Percentiles rank a stretch among this genome's conserved stretches.
These are phyloP conservation scores for Habropoda laboriosa DNA, from an alignment of 1,140 invertebrate species.

Conservation along the genomic window DNA sequence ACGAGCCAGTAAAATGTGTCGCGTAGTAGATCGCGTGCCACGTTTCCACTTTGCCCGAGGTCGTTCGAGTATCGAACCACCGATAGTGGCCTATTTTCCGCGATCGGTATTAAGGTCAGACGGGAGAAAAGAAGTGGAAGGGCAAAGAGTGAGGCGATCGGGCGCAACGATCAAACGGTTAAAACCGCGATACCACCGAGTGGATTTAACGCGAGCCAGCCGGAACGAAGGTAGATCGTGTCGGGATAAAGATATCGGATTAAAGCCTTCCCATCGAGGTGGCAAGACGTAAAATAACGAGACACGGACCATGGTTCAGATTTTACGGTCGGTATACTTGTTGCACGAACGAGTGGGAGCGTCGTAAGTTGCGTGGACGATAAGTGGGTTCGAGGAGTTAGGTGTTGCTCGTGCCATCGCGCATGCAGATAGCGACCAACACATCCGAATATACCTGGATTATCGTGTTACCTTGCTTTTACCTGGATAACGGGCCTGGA, in stretches of 20 bases:
- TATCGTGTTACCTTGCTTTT: neutral
- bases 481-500: neutral
- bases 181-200: neutral
- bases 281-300: no score
- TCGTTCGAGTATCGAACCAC: conserved; percentile 50
- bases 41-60: conserved; percentile 37
- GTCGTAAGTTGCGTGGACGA: conserved; percentile 21
- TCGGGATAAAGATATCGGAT: conserved; percentile 24
- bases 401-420: neutral
- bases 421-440: neutral
- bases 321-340: conserved; percentile 13
- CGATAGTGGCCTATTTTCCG: conserved; percentile 51
- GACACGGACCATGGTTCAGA: neutral
- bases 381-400: conserved; percentile 17
- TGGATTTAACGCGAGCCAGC: neutral
- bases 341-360: neutral
- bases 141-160: no score
- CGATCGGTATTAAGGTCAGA: conserved; percentile 55
- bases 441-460: neutral
- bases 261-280: neutral
- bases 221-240: conserved; percentile 19
- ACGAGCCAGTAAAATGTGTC: neutral
- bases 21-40: conserved; percentile 13
- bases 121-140: conserved; percentile 24
- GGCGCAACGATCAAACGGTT: neutral